Base-by-base conservation (phyloP, 1,140 invertebrate genomes). In the Trichomalopsis sarcophagae region DNA sequence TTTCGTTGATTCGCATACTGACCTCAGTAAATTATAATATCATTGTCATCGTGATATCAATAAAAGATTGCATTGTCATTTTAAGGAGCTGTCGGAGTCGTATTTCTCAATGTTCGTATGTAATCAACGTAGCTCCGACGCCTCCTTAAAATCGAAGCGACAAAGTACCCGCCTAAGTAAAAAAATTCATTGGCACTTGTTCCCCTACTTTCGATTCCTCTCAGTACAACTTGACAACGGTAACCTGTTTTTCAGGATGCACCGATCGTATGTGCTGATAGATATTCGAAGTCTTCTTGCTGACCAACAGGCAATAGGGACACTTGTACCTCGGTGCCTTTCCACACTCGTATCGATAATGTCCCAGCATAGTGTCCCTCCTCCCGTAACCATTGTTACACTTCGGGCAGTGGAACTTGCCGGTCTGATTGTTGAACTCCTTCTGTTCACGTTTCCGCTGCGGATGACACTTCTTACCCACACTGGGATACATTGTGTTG, bases 251-350 rank as follows among this genome's bases (percentile, higher is more conserved):
- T 21, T 91, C 87, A 1, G 90, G 91, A 71, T 93, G 93, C 21
- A 92, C 90, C 62, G 86, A 87, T 85, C 91, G 89, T 27, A 93
- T 87, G 86, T 93, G 92, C 33, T 93, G 92, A 82, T 93, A 92
- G 82, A 93, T 89, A 78, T 93, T 93, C 30, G 92, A 92, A 0
- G 90, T 91, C 84, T 93, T 93, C 87, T 93, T 93, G 83, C 91
- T 92, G 88, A 89, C 89, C 33, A 91, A 87, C 0, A 89, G 75
- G 87, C 94, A 95, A 85, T 93, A 91, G 30, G 94, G 94, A 87
- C 95, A 95, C 86, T 94, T 94, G 89, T 94, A 94, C 36, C 94
- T 90, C 5, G 95, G 94, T 75, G 95, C 94, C 86, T 95, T 94
- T 14, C 95, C 95, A 84, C 95, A 95, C 88, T 95, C 94, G 91